Conservation (phyloP, 2,113 vertebrate species). For the Machaerirhynchus nigripectus region DNA sequence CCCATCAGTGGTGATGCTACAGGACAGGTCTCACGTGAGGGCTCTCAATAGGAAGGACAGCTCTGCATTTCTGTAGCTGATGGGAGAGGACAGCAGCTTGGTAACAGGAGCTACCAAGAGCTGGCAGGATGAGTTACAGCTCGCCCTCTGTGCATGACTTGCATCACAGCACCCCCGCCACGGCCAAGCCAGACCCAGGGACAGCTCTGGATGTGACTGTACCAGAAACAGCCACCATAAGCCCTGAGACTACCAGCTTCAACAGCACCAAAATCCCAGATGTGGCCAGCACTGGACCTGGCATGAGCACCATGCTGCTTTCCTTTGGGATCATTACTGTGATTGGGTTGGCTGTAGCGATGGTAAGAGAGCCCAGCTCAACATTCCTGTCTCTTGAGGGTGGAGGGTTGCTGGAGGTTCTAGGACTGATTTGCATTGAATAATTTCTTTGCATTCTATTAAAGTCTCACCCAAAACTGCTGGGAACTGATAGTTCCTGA, state of each 20-base stretch:
- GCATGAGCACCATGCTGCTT: conserved; percentile 87
- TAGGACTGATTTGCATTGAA: background rate
- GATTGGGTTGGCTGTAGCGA: conserved; percentile 87
- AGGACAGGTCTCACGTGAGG: background rate
- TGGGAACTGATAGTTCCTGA: background rate
- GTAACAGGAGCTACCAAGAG: background rate
- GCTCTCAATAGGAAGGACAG: background rate
- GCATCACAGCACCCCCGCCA: conserved; percentile 35
- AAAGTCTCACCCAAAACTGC: background rate
- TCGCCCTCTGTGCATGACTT: conserved; percentile 39
- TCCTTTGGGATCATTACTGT: conserved; percentile 94
- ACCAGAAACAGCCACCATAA: conserved; percentile 73
- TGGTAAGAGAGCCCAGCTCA: conserved; percentile 79
- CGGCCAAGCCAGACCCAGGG: conserved; percentile 25
- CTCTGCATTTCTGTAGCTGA: background rate
- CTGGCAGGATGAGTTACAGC: conserved; percentile 68
- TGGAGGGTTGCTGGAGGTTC: background rate
- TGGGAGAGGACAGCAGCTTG: background rate
- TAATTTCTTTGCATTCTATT: background rate
- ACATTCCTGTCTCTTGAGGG: background rate
- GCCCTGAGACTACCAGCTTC: conserved; percentile 81
- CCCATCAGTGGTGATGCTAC: background rate
- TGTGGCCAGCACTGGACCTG: conserved; percentile 61
- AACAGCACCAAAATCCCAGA: conserved; percentile 85
- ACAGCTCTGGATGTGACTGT: conserved; percentile 54